Base-by-base conservation (phyloP, 2,888 invertebrate genomes). In the Dolomedes plantarius region DNA sequence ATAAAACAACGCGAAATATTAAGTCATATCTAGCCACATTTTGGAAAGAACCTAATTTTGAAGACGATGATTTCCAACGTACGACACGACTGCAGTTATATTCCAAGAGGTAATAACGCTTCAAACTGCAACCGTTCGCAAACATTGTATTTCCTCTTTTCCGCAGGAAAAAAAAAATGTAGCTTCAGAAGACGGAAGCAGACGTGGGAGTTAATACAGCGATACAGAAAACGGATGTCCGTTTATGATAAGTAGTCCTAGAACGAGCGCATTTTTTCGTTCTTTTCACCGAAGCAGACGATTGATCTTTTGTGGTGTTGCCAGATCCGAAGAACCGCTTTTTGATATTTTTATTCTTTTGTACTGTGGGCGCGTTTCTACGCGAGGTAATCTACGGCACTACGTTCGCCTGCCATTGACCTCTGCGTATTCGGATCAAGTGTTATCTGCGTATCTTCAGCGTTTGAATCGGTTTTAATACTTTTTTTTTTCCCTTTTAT, bases 201-300 rank as follows among this genome's bases (percentile, higher is more conserved):
- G 50, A 65, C 64, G 28, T 39, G 23, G 78, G n/a, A 27, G 75
- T 75, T 41, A 73, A 67, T 67, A 46, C 31, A 29, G 29, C 67
- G 32, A 71, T 62, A 39, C 32, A 23, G 23, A 68, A 82, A 19
- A 62, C 75, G 82, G 82, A 82, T 69, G 46, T 82, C 82, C 82
- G 75, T 27, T 82, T 64, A 82, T 64, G 82, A 82, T 82, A 82
- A 82, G 64, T 82, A 32, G 19, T 69, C 81, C 46, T 64, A 19
- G 39, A 27, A 46, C 11, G 56, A 62, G 62, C 64, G 19, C 13
- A 39, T 32, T 16, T 50, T 73, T 77, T 73, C 29, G 19, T 56
- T 23, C 16, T 32, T 67, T 46, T 28, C 64, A 29, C 27, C 31
- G 71, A 28, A 50, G 29, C 75, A 82, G 46, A 41, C 64, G 31